Conservation (phyloP, 2,888 invertebrate genomes). For the Agriotes lineatus region DNA sequence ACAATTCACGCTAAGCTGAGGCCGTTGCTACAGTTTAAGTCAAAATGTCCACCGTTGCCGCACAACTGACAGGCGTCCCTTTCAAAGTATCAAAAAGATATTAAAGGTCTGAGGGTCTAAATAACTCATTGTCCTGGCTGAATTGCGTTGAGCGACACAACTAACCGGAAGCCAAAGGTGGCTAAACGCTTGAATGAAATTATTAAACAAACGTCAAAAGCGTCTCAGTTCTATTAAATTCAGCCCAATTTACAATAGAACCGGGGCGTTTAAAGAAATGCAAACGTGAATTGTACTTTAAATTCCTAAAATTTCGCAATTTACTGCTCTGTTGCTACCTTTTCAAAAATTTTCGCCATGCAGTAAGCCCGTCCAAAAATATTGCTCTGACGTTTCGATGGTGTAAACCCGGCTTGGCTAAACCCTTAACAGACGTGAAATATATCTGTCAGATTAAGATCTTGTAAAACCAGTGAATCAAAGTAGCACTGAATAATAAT, state of each 20-base stretch:
- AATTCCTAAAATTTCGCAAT: too few species aligned
- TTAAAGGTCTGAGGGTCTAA: conserved; percentile 30
- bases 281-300: too few species aligned
- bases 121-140: conserved; percentile 33
- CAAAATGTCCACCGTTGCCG: too few species aligned
- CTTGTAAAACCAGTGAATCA: conserved; percentile 51
- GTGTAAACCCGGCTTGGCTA: conserved; percentile 31
- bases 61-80: conserved; percentile 5
- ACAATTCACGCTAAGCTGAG: too few species aligned
- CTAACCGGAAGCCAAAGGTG: conserved; percentile 55
- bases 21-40: too few species aligned
- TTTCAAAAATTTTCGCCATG: not conserved
- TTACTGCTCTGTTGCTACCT: too few species aligned
- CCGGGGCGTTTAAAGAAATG: too few species aligned
- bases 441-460: conserved; percentile 55
- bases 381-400: too few species aligned
- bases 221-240: conserved; percentile 14
- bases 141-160: conserved; percentile 46
- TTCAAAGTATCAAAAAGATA: conserved; percentile 41
- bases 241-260: not conserved
- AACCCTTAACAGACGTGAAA: conserved; percentile 50
- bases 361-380: too few species aligned
- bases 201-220: conserved; percentile 43
- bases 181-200: conserved; percentile 50
- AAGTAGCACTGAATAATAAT: conserved; percentile 42